Percentiles rank a stretch among this genome's conserved stretches.
Conservation (phyloP, 2,888 invertebrate genomes). For the Chalcis sispes region DNA sequence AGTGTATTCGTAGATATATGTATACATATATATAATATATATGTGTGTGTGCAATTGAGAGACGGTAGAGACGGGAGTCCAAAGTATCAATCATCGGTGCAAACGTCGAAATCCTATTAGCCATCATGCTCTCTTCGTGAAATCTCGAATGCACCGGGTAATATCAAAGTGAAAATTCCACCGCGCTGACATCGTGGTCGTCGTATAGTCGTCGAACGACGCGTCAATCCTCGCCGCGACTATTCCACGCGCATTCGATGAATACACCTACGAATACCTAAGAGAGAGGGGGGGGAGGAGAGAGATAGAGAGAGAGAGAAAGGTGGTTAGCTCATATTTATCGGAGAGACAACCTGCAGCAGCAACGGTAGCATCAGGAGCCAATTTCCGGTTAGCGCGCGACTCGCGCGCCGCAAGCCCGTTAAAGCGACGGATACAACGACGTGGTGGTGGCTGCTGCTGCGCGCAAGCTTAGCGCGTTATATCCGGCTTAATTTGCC, state of each 20-base stretch:
- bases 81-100: conserved; percentile 42
- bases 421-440: conserved; percentile 20
- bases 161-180: conserved; percentile 43
- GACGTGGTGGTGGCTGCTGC: conserved; percentile 7
- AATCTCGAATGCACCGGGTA: too few relatives aligned
- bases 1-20: background rate
- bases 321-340: conserved; percentile 36
- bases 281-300: too few relatives aligned
- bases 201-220: too few relatives aligned
- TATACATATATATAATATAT: background rate
- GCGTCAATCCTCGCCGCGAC: too few relatives aligned
- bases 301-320: too few relatives aligned
- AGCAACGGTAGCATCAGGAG: background rate
- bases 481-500: conserved; percentile 69
- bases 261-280: background rate
- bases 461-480: conserved; percentile 62
- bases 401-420: background rate
- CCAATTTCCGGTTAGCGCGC: conserved; percentile 36
- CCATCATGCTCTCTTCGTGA: conserved; percentile 6
- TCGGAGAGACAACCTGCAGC: background rate
- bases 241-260: background rate
- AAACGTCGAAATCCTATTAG: conserved; percentile 48
- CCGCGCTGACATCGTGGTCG: too few relatives aligned
- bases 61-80: too few relatives aligned
- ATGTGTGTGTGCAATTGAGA: too few relatives aligned